A percentile compares a stretch with the other conserved stretches of the same genome.
These are phyloP conservation scores for Theretra japonica DNA, from an alignment of 2,888 invertebrate species.

Conservation along the genomic window DNA sequence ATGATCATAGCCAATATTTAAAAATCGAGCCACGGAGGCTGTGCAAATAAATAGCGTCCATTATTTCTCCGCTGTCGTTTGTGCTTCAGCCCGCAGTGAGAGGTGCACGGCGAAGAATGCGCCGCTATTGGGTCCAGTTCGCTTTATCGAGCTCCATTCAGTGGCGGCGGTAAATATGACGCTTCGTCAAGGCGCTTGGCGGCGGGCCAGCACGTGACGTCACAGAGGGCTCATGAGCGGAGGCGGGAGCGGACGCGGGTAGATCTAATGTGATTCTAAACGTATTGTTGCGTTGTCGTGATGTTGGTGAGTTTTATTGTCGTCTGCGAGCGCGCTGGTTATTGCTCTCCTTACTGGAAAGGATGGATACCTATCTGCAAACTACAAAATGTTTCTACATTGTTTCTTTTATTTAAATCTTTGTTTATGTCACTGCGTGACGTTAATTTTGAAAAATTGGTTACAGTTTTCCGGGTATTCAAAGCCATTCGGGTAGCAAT, in stretches of 20 bases:
- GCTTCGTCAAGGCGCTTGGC: neutral
- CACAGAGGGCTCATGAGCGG: neutral
- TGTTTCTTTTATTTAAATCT: neutral
- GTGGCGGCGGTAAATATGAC: constrained; percentile 10
- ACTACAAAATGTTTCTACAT: neutral
- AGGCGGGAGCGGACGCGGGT: neutral
- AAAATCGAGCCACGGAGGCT: too few species aligned
- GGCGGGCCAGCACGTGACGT: neutral
- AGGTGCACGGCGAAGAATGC: constrained; percentile 6
- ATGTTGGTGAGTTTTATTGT: neutral
- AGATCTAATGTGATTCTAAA: neutral
- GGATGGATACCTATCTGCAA: neutral
- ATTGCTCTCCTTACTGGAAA: neutral
- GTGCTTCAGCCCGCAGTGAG: neutral
- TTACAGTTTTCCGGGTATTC: too few species aligned
- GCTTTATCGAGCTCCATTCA: constrained; percentile 20
- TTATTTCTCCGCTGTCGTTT: neutral
- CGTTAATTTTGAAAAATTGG: too few species aligned
- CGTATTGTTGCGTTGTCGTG: neutral
- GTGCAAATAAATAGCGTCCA: constrained; percentile 5
- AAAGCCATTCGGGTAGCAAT: too few species aligned
- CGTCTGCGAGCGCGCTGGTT: neutral
- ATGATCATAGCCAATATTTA: too few species aligned
- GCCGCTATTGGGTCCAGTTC: constrained; percentile 18
- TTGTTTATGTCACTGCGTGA: too few species aligned